These are phyloP conservation scores for Corydoras maculifer DNA, from an alignment of 2,113 vertebrate species.

Conservation along the genomic window DNA sequence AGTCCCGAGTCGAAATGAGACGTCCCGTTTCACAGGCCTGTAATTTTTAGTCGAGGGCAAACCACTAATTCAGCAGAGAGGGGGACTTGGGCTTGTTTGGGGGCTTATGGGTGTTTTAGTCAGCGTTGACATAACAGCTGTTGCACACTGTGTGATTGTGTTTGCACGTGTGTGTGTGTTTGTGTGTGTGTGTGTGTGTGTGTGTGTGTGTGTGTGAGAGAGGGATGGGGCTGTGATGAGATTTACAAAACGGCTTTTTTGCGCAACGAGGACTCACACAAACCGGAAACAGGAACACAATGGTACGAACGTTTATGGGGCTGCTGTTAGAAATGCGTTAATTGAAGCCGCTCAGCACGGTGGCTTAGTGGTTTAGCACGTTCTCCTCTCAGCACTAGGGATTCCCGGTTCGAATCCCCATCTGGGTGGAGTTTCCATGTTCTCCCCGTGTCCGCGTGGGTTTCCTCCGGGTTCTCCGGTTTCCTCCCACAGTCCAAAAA, in stretches of 20 bases:
- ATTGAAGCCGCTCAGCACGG: too few relatives aligned
- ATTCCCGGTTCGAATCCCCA: too few relatives aligned
- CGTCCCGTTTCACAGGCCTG: conserved; percentile 52
- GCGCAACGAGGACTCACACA: conserved; percentile 1
- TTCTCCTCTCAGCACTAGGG: too few relatives aligned
- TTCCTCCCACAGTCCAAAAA: too few relatives aligned
- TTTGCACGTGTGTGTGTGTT: neutral
- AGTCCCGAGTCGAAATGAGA: conserved; percentile 31
- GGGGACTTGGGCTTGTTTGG: neutral
- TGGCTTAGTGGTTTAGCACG: too few relatives aligned
- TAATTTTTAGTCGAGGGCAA: conserved; percentile 39
- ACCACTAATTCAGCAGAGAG: conserved; percentile 32
- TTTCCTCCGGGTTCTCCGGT: too few relatives aligned
- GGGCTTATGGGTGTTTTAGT: conserved; percentile 61
- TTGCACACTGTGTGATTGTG: neutral
- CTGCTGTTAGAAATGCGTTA: neutral
- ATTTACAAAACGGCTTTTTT: neutral
- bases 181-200: conserved; percentile 1
- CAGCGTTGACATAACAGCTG: conserved; percentile 36
- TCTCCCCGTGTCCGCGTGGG: too few relatives aligned
- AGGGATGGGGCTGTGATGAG: neutral
- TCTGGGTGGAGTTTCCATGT: too few relatives aligned
- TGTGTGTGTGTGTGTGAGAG: neutral
- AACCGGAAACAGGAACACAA: neutral
- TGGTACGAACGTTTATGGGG: neutral